These are phyloP conservation scores for Boloria euphrosyne DNA, from an alignment of 2,888 invertebrate species.

Conservation along the genomic window DNA sequence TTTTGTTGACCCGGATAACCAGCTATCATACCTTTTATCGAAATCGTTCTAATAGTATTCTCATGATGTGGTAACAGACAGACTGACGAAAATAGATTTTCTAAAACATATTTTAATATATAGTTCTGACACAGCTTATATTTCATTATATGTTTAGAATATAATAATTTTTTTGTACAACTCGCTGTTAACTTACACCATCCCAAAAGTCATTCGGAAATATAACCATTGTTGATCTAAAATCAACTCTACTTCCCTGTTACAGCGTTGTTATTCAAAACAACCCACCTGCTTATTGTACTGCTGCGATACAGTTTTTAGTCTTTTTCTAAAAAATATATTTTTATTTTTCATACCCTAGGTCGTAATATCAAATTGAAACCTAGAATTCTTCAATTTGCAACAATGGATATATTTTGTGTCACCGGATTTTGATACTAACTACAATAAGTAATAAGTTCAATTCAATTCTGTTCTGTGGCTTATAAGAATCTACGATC, in stretches of 20 bases:
- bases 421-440: conserved; percentile 1
- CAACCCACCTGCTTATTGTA: conserved; percentile 27
- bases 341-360: conserved; percentile 11
- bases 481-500: no score
- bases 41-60: no score
- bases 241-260: conserved; percentile 47
- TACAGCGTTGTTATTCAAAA: conserved; percentile 49
- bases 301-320: conserved; percentile 33
- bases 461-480: background rate
- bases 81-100: no score
- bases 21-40: no score
- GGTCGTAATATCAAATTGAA: conserved; percentile 11
- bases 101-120: no score
- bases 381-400: conserved; percentile 16
- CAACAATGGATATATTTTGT: conserved; percentile 11
- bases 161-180: no score
- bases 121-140: no score
- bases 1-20: no score
- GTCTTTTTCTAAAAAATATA: conserved; percentile 25
- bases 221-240: conserved; percentile 49
- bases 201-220: conserved; percentile 51
- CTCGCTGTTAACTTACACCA: conserved; percentile 50
- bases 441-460: background rate
- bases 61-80: no score
- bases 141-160: no score